Evolutionary conservation across 2,113 vertebrate species (phyloP).

Genomic region (Epinephelus moara): DNA sequence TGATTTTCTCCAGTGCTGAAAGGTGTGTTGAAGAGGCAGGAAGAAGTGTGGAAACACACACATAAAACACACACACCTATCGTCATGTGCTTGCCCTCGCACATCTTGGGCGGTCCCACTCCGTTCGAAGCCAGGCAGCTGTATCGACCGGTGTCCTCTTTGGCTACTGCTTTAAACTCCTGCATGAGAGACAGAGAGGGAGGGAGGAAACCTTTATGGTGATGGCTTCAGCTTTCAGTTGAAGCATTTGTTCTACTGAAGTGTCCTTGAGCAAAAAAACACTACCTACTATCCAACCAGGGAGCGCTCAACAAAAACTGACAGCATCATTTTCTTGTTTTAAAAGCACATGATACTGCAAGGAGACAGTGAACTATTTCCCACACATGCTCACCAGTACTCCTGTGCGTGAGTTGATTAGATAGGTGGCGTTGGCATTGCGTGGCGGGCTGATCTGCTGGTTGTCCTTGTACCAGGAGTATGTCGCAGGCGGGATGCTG

Average conservation of each 20-base stretch:
- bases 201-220: not conserved
- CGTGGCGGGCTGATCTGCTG: conserved; percentile 68
- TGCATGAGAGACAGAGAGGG: conserved; percentile 26
- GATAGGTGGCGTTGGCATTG: conserved; percentile 84
- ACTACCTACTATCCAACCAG: not conserved
- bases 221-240: not conserved
- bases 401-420: conserved; percentile 86
- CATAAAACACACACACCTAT: conserved; percentile 69
- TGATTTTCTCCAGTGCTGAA: conserved; percentile 60
- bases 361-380: not conserved
- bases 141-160: conserved; percentile 76
- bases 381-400: conserved; percentile 85
- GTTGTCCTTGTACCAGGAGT: conserved; percentile 91
- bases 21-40: conserved; percentile 44
- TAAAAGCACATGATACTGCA: not conserved
- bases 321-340: conserved; percentile 7
- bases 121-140: conserved; percentile 77
- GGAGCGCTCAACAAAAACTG: not conserved
- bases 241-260: too few relatives aligned
- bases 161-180: conserved; percentile 77
- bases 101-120: conserved; percentile 68
- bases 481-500: conserved; percentile 89
- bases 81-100: conserved; percentile 75
- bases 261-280: not conserved
- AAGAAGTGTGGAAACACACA: conserved; percentile 1